phyloP scores from a whole-genome alignment of 2,113 vertebrate genomes.

The Macrotis lagotis region DNA sequence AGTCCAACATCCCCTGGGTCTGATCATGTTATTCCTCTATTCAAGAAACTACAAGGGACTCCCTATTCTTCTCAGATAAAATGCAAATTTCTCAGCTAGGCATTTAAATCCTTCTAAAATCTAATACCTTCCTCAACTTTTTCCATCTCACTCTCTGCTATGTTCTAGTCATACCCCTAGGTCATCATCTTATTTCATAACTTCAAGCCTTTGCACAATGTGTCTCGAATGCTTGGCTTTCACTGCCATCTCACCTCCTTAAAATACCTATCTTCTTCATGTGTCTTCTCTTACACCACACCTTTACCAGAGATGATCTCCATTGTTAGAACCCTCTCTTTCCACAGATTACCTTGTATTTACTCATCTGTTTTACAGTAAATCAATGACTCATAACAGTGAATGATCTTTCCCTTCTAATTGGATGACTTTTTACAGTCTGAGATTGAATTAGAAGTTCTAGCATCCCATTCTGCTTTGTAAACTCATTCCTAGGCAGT shows the following conservation, averaged over 20 bases:
- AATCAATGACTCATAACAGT: constrained; percentile 33
- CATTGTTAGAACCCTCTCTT: not conserved
- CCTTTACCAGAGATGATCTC: not conserved
- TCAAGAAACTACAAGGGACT: not conserved
- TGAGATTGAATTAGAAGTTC: not conserved
- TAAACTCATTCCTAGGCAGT: constrained; percentile 35
- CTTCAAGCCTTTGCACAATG: not conserved
- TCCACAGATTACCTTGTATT: not conserved
- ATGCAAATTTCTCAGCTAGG: not conserved
- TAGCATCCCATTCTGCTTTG: constrained; percentile 9
- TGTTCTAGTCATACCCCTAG: not conserved
- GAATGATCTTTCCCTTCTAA: constrained; percentile 42
- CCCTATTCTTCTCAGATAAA: not conserved
- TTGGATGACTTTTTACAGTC: constrained; percentile 39
- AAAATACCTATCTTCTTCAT: not conserved
- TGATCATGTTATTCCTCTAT: not conserved
- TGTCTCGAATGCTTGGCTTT: not conserved
- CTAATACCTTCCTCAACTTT: not conserved
- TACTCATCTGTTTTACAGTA: not conserved
- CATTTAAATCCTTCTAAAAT: not conserved
- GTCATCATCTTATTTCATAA: not conserved
- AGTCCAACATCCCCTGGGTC: not conserved
- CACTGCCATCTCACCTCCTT: not conserved
- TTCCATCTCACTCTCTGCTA: not conserved
- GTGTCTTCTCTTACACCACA: not conserved